Conservation (phyloP, 2,797 vertebrate species). For the Psittacula echo region DNA sequence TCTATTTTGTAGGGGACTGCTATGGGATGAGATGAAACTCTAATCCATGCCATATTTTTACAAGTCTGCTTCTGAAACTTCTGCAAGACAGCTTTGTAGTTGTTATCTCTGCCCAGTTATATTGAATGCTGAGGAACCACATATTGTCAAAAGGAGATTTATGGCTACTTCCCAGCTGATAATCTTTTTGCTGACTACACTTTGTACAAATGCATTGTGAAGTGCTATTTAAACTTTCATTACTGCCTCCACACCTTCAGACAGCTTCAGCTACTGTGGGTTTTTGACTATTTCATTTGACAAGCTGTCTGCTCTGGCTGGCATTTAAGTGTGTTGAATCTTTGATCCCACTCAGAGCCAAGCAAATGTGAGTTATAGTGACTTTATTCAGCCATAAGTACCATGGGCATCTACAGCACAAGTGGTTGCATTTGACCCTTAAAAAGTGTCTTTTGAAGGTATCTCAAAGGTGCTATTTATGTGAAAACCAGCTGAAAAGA, state of each 20-base stretch:
- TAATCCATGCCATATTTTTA: neutral
- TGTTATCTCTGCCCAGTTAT: neutral
- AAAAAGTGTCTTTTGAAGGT: neutral
- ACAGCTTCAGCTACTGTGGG: neutral
- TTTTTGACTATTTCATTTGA: neutral
- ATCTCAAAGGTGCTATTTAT: neutral
- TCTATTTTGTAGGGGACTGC: neutral
- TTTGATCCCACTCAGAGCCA: neutral
- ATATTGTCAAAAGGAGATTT: neutral
- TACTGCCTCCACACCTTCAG: neutral
- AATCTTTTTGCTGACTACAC: constrained; percentile 10
- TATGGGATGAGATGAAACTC: neutral
- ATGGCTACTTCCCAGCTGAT: neutral
- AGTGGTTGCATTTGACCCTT: neutral
- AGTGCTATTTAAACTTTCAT: constrained; percentile 16
- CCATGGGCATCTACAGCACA: neutral
- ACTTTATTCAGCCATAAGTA: neutral
- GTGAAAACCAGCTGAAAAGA: neutral
- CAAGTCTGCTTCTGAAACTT: constrained; percentile 1
- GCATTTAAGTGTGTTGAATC: neutral
- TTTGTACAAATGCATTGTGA: constrained; percentile 12
- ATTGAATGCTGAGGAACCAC: neutral
- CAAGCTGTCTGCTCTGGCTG: neutral
- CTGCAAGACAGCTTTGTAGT: neutral
- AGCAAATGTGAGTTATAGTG: neutral